Evolutionary conservation across 35 echinoderm and acorn worm species (phyloP).

Genomic region (Hemicentrotus pulcherrimus): DNA sequence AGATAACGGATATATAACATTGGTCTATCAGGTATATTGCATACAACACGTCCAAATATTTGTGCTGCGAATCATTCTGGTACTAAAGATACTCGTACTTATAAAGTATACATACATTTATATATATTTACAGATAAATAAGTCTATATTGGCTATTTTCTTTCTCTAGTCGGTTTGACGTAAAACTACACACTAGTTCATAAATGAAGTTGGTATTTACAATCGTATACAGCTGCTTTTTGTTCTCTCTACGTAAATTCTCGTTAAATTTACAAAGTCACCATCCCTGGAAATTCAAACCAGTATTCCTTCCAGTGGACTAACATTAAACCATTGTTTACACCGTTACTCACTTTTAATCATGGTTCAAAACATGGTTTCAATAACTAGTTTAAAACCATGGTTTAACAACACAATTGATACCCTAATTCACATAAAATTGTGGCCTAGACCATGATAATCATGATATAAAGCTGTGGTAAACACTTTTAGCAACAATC

Average conservation of each 20-base stretch:
- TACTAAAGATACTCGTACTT: constrained; percentile 9
- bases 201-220: not conserved
- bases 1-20: not conserved
- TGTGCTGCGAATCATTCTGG: not conserved
- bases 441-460: no score
- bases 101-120: constrained; percentile 7
- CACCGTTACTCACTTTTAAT: not conserved
- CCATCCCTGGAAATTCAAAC: not conserved
- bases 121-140: constrained; percentile 14
- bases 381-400: not conserved
- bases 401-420: not conserved
- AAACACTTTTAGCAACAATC: no score
- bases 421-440: no score
- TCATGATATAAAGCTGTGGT: no score
- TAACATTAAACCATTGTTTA: not conserved
- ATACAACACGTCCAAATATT: not conserved
- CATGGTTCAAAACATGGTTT: not conserved
- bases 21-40: constrained; percentile 5
- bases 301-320: not conserved
- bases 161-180: not conserved
- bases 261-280: not conserved
- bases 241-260: not conserved
- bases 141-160: not conserved
- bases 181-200: constrained; percentile 3
- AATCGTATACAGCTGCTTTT: not conserved